Evolutionary conservation across 2,888 invertebrate genomes (phyloP).

Genomic region (Lasius fuliginosus): DNA sequence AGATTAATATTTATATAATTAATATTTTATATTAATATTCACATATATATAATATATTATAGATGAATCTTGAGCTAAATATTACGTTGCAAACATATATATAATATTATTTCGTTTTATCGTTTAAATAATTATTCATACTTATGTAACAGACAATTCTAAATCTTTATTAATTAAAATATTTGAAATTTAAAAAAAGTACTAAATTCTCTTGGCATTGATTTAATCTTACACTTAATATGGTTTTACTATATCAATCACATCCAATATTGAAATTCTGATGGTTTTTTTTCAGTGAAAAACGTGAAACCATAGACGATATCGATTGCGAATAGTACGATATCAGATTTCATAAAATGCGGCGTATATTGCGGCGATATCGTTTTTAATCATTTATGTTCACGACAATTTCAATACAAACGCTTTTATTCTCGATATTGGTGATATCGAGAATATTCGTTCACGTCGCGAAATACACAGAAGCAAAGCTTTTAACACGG

Average conservation of each 20-base stretch:
- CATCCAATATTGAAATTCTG: neutral
- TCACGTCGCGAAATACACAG: slow-evolving; percentile 19
- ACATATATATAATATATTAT: neutral
- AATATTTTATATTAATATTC: neutral
- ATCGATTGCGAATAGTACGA: neutral
- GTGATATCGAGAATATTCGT: slow-evolving; percentile 40
- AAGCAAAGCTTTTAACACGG: slow-evolving; percentile 32
- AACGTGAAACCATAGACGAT: neutral
- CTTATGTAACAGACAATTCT: neutral
- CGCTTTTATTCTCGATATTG: slow-evolving; percentile 48
- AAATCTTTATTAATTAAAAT: neutral
- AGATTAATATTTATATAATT: neutral
- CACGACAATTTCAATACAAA: slow-evolving; percentile 44
- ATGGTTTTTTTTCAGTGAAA: slow-evolving; percentile 7
- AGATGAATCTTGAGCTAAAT: neutral
- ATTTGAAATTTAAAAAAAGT: neutral
- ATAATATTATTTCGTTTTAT: neutral
- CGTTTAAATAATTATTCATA: neutral
- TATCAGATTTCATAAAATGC: slow-evolving; percentile 51
- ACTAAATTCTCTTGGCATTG: neutral
- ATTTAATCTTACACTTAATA: slow-evolving; percentile 22
- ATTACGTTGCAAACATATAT: neutral
- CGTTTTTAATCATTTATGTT: slow-evolving; percentile 46
- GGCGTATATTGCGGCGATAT: neutral
- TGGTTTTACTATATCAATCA: neutral